Percentiles rank a stretch among this genome's conserved stretches.
These are phyloP conservation scores for Sphaerophoria taeniata DNA, from an alignment of 2,888 invertebrate species.

Conservation along the genomic window DNA sequence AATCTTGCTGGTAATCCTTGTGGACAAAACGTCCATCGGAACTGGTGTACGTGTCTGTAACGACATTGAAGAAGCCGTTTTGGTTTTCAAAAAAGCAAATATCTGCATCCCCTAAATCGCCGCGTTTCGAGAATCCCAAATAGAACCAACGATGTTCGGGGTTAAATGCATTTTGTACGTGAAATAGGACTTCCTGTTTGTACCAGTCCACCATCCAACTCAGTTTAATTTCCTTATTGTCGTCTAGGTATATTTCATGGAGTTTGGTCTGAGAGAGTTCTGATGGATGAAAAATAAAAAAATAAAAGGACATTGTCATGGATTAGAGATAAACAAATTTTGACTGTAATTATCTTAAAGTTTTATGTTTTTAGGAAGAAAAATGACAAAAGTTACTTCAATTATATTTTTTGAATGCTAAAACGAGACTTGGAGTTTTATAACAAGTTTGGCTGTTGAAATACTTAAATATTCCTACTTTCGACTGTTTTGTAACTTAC, in stretches of 20 bases:
- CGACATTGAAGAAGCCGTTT: conserved; percentile 82
- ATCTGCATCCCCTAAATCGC: conserved; percentile 89
- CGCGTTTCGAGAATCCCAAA: conserved; percentile 93
- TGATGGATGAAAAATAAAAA: conserved; percentile 58
- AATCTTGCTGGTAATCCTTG: conserved; percentile 90
- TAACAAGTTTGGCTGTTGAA: too few species aligned
- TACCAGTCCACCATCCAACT: conserved; percentile 83
- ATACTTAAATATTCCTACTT: too few species aligned
- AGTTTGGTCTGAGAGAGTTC: conserved; percentile 82
- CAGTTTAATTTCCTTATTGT: conserved; percentile 81
- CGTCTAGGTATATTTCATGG: conserved; percentile 81
- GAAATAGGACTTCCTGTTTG: conserved; percentile 83
- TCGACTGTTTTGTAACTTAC: too few species aligned
- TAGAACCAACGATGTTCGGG: conserved; percentile 89
- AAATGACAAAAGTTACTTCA: not conserved
- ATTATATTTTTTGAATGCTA: too few species aligned
- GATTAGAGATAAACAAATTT: conserved; percentile 38
- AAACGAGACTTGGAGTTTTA: too few species aligned
- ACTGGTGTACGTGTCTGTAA: conserved; percentile 90
- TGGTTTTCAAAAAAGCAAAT: conserved; percentile 91
- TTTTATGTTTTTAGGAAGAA: not conserved
- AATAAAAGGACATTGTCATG: conserved; percentile 22
- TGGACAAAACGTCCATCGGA: conserved; percentile 86
- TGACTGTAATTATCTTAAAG: not conserved
- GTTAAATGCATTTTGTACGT: conserved; percentile 82